Conservation (phyloP, 2,797 vertebrate genomes). For the Chelidonichthys spinosus region DNA sequence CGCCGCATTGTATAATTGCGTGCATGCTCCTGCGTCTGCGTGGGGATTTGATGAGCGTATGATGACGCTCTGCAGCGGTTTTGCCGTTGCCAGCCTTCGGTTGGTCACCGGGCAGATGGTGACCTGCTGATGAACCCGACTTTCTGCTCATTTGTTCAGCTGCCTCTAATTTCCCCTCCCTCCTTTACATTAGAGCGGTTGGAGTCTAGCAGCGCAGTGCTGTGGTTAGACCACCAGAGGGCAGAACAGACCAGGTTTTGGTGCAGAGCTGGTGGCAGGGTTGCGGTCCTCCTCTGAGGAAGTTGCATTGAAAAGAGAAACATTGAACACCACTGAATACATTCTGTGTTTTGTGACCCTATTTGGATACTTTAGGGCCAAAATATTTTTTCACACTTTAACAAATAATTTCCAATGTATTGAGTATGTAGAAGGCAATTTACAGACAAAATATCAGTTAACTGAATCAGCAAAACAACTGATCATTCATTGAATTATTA, state of each 20-base stretch:
- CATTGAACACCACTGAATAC: neutral
- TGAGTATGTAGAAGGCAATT: neutral
- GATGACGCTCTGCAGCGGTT: conserved; percentile 83
- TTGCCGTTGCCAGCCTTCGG: conserved; percentile 84
- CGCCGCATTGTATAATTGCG: conserved; percentile 40
- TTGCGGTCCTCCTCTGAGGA: neutral
- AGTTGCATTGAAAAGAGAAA: conserved; percentile 9
- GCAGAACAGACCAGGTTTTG: conserved; percentile 83
- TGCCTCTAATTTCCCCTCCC: conserved; percentile 87
- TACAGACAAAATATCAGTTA: neutral
- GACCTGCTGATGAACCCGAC: conserved; percentile 92
- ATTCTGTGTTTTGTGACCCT: neutral
- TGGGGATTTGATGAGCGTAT: conserved; percentile 73
- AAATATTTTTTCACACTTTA: neutral
- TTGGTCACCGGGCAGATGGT: conserved; percentile 91
- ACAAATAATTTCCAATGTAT: neutral
- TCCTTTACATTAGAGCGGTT: conserved; percentile 53
- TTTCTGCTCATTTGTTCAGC: conserved; percentile 92
- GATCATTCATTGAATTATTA: neutral
- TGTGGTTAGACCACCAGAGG: conserved; percentile 80
- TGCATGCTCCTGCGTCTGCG: conserved; percentile 9
- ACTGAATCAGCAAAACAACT: neutral
- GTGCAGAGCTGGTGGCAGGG: neutral
- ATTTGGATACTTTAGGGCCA: neutral
- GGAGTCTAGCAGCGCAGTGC: neutral